Conservation (phyloP, 1,140 invertebrate genomes). For the Heliconius melpomene region DNA sequence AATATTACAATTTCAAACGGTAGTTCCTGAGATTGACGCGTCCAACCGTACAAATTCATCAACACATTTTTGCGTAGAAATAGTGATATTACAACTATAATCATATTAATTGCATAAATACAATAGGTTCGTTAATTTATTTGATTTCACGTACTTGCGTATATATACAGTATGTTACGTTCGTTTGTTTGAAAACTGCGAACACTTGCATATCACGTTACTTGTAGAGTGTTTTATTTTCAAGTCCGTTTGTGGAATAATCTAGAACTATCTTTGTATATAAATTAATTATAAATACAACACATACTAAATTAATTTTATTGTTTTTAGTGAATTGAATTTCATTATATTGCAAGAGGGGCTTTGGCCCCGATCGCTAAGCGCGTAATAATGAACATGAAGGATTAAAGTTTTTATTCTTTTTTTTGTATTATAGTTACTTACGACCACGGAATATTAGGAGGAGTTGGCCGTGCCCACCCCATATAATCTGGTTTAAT, state of each 20-base stretch:
- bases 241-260: neutral
- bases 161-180: neutral
- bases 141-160: neutral
- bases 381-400: too few species aligned
- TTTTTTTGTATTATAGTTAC: neutral
- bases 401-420: too few species aligned
- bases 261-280: neutral
- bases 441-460: too few species aligned
- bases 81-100: neutral
- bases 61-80: too few species aligned
- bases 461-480: too few species aligned
- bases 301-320: neutral
- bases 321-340: too few species aligned
- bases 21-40: too few species aligned
- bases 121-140: slow-evolving; percentile 3
- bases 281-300: neutral
- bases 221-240: neutral
- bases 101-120: slow-evolving; percentile 10
- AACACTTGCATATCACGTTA: slow-evolving; percentile 15
- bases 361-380: too few species aligned
- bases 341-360: too few species aligned
- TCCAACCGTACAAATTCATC: too few species aligned
- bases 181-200: neutral
- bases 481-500: too few species aligned
- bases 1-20: too few species aligned